A percentile compares a stretch with the other conserved stretches of the same genome.
These are phyloP conservation scores for Smutsia temminckii DNA, from an alignment of 2,797 vertebrate species.

Conservation along the genomic window DNA sequence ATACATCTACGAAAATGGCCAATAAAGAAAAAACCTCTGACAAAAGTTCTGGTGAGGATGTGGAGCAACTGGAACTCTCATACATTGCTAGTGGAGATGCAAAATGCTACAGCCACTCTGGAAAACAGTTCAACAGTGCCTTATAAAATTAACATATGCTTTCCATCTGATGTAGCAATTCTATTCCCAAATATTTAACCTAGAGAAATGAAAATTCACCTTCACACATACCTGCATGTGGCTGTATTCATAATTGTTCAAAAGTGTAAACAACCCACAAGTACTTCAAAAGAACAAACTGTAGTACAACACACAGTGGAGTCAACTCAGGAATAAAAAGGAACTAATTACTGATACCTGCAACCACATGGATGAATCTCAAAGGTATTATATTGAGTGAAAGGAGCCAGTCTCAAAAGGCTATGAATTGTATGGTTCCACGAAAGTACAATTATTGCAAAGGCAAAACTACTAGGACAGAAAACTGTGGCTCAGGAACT, in stretches of 20 bases:
- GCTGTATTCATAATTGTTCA: background rate
- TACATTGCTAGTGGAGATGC: background rate
- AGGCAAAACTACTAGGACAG: background rate
- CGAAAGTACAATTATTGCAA: background rate
- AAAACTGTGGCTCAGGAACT: background rate
- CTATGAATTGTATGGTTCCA: background rate
- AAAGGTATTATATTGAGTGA: background rate
- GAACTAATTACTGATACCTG: background rate
- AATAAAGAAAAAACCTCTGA: background rate
- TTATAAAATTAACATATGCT: background rate
- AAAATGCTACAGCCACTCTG: background rate
- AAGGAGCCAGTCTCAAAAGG: background rate
- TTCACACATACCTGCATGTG: background rate
- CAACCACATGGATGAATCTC: background rate
- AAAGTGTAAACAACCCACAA: background rate
- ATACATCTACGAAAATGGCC: background rate
- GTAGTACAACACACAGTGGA: background rate
- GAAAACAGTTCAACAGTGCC: background rate
- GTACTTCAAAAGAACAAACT: background rate
- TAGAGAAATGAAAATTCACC: conserved; percentile 7
- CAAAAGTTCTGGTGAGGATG: background rate
- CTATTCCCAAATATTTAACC: background rate
- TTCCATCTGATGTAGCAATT: background rate
- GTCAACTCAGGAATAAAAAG: background rate
- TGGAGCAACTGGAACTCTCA: background rate